Evolutionary conservation across 2,797 vertebrate species (phyloP).

Genomic region (Gadopsis bispinosus): DNA sequence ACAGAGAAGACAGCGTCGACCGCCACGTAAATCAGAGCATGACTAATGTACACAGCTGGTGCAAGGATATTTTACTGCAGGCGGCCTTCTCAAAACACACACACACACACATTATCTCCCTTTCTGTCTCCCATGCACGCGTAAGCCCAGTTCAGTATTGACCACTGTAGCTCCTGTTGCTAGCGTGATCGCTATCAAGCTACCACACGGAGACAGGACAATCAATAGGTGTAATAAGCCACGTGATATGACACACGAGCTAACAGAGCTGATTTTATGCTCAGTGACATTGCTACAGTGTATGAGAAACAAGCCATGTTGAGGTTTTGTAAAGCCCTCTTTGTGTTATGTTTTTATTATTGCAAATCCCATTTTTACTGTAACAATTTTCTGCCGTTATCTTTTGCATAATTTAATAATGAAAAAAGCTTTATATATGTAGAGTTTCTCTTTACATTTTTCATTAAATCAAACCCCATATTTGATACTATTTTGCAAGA

Average conservation of each 20-base stretch:
- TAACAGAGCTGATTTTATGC: neutral
- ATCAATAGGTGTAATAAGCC: constrained; percentile 45
- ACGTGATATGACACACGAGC: neutral
- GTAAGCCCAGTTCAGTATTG: constrained; percentile 25
- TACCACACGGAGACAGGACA: neutral
- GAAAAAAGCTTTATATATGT: too few species aligned
- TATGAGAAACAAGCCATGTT: neutral
- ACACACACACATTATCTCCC: constrained; percentile 13
- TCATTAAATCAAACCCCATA: too few species aligned
- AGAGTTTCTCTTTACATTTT: neutral
- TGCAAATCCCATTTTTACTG: neutral
- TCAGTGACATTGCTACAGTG: neutral
- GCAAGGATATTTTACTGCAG: constrained; percentile 44
- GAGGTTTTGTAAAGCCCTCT: neutral
- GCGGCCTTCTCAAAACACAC: constrained; percentile 6
- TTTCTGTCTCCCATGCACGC: constrained; percentile 1
- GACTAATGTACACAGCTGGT: constrained; percentile 49
- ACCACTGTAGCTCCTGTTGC: neutral
- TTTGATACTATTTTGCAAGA: neutral
- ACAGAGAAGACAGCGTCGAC: constrained; percentile 21
- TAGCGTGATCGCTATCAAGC: constrained; percentile 22
- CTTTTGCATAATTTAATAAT: neutral
- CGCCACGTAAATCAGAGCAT: constrained; percentile 52
- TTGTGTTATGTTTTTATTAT: neutral
- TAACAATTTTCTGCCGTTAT: neutral